phyloP scores from a whole-genome alignment of 2,113 vertebrate species.

The Prionailurus viverrinus region DNA sequence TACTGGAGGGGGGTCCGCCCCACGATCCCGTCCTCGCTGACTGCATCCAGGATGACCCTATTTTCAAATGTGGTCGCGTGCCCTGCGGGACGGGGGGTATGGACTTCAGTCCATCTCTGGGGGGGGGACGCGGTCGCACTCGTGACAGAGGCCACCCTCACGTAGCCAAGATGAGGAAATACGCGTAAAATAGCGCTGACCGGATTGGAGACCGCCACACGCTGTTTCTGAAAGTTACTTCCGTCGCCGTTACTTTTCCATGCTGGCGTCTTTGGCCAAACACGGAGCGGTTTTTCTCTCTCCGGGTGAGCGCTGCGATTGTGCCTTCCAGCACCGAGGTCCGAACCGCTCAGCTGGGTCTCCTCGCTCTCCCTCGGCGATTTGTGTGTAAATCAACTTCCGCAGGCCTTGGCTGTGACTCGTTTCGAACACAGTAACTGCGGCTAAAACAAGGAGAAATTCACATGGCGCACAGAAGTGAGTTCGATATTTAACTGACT shows the following conservation, averaged over 20 bases:
- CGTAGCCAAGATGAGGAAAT: not conserved
- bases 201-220: rapidly evolving
- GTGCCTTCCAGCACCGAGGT: not conserved
- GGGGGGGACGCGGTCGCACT: not conserved
- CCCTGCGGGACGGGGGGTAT: not conserved
- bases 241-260: not conserved
- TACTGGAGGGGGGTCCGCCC: rapidly evolving
- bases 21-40: not conserved
- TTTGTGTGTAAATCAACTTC: not conserved
- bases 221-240: not conserved
- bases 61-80: not conserved
- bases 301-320: rapidly evolving
- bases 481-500: not conserved
- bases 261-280: not conserved
- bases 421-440: not conserved
- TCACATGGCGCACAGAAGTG: not conserved
- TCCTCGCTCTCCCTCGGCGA: not conserved
- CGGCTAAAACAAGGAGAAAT: not conserved
- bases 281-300: not conserved
- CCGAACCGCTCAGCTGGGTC: not conserved
- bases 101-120: not conserved
- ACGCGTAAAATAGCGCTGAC: rapidly evolving
- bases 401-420: not conserved
- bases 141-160: not conserved
- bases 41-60: not conserved